Conservation (phyloP, 2,113 vertebrate genomes). For the Leucopsar rothschildi region DNA sequence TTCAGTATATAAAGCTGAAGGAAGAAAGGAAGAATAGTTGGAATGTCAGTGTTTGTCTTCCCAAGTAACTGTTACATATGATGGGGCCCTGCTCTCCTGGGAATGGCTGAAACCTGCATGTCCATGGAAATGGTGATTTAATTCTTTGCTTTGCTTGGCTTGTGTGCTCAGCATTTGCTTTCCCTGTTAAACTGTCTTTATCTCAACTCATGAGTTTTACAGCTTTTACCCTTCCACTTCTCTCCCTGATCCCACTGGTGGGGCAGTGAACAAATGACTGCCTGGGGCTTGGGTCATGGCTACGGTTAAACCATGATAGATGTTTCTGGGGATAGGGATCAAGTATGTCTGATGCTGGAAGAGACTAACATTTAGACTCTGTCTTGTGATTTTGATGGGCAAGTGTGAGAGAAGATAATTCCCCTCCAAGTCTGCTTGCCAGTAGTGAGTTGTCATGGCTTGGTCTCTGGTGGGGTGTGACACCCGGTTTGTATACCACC, state of each 20-base stretch:
- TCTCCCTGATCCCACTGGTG: background rate
- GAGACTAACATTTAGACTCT: background rate
- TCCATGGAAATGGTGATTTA: background rate
- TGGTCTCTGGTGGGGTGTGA: background rate
- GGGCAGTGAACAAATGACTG: accelerated
- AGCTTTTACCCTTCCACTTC: background rate
- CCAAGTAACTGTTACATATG: background rate
- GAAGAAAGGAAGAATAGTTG: background rate
- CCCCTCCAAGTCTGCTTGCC: background rate
- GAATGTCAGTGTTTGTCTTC: background rate
- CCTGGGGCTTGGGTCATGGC: background rate
- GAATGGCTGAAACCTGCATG: background rate
- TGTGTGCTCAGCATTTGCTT: background rate
- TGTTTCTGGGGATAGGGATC: background rate
- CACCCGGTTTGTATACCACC: background rate
- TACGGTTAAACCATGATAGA: background rate
- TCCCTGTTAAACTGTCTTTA: background rate
- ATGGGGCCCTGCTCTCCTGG: background rate
- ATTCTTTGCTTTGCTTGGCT: background rate
- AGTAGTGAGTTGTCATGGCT: background rate
- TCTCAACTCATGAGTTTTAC: background rate
- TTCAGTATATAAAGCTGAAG: background rate
- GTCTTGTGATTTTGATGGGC: background rate
- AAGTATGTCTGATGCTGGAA: background rate
- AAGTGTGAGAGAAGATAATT: background rate